Base-by-base conservation (phyloP, 2,888 invertebrate genomes). In the Mythimna ferrago region DNA sequence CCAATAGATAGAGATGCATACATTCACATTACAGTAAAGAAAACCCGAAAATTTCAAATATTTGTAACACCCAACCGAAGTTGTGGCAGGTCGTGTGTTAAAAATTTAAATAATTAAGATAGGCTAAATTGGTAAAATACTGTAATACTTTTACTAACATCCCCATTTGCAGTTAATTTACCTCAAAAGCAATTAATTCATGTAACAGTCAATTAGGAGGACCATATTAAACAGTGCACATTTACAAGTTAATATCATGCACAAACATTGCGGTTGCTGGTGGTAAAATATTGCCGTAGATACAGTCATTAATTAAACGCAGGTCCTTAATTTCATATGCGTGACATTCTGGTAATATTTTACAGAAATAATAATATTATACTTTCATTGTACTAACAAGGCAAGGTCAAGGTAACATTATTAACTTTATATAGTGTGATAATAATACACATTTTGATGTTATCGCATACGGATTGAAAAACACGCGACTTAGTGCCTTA, bases 351-450 rank as follows among this genome's bases (percentile, higher is more conserved):
- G n/a, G n/a, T 62, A 58, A 62, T 63, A 44, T 62, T 67, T 44
- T 66, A 69, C 16, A 14, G 57, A 66, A 74, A 69, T 53, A 58
- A 54, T 41, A 53, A 51, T 14, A 7, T 41, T 44, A 51, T 14
- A 7, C 58, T 68, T 78, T 32, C 41, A 48, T 26, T 48, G 32
- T 38, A 51, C 19, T 56, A 54, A 71, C 44, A 41, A 64, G 74
- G 48, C 64, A 71, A 71, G 71, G 79, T 79, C 81, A 81, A 79
- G 71, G 78, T 32, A 54, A 61, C 21, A n/a, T 68, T n/a, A 71
- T 76, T 67, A 58, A 71, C n/a, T 71, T 65, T 73, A 14, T 38
- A 21, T 21, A 48, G 3, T 54, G 64, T 65, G 61, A 73, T 68
- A 73, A 66, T 38, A 38, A 74, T 63, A 73, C 54, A 62, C 21